These are phyloP conservation scores for Valencia hispanica DNA, from an alignment of 2,797 vertebrate species.

Conservation along the genomic window DNA sequence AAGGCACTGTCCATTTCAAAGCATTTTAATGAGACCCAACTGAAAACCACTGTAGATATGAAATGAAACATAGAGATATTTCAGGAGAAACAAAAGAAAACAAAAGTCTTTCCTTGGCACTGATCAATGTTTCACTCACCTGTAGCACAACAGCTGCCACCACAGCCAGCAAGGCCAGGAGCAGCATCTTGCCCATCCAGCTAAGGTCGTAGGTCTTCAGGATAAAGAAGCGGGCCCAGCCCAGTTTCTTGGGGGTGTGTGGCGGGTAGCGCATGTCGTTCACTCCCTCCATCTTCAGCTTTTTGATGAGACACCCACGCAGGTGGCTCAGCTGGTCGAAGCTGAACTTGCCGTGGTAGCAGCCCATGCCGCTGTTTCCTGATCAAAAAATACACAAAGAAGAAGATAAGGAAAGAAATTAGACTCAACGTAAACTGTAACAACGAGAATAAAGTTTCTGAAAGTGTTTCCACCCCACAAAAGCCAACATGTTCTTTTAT, in stretches of 20 bases:
- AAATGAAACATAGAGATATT: neutral
- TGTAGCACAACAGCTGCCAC: slow-evolving; percentile 69
- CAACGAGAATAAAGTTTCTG: neutral
- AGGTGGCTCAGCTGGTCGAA: slow-evolving; percentile 92
- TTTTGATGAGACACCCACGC: slow-evolving; percentile 86
- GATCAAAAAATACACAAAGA: slow-evolving; percentile 18
- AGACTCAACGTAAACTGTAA: neutral
- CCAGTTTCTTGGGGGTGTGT: slow-evolving; percentile 77
- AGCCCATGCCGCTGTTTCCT: slow-evolving; percentile 93
- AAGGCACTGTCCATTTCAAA: neutral
- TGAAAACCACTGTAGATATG: neutral
- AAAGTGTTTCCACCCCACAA: neutral
- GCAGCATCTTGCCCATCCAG: slow-evolving; percentile 62
- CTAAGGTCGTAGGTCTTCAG: slow-evolving; percentile 70
- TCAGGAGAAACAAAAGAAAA: neutral
- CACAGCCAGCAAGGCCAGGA: slow-evolving; percentile 66
- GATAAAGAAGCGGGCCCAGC: slow-evolving; percentile 81
- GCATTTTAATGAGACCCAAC: too few species aligned
- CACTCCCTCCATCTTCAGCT: slow-evolving; percentile 83
- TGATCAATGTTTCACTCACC: slow-evolving; percentile 57
- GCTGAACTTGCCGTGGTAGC: slow-evolving; percentile 87
- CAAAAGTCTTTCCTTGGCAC: neutral
- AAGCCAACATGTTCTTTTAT: neutral
- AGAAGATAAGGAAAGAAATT: neutral
- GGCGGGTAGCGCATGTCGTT: slow-evolving; percentile 88